Conservation (phyloP, 1,140 invertebrate species). For the Lepidurus apus region DNA sequence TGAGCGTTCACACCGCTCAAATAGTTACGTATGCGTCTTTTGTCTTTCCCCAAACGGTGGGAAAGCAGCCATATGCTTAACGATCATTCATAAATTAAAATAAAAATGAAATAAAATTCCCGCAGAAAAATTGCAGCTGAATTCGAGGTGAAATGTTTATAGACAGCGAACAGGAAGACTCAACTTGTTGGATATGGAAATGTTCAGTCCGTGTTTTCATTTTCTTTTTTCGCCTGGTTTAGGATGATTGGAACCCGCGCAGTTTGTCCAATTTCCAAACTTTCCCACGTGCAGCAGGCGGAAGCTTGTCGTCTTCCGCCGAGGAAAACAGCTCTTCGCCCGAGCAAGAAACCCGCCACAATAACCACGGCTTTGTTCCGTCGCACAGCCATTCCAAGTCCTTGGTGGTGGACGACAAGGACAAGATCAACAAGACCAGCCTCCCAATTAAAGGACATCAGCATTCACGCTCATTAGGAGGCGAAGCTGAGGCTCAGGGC, state of each 20-base stretch:
- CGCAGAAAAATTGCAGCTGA: background rate
- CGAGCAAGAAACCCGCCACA: background rate
- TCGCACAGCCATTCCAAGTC: constrained; percentile 34
- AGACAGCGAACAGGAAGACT: too few relatives aligned
- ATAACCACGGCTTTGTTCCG: constrained; percentile 3
- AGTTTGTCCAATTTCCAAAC: constrained; percentile 45
- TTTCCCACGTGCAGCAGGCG: constrained; percentile 39
- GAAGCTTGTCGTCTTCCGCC: background rate
- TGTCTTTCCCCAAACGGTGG: too few relatives aligned
- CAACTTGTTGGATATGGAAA: too few relatives aligned
- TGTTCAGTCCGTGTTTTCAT: background rate
- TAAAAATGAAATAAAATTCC: background rate
- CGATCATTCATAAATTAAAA: background rate
- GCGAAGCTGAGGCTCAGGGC: background rate
- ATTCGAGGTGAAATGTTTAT: background rate
- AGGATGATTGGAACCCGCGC: constrained; percentile 44
- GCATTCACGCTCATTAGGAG: constrained; percentile 26
- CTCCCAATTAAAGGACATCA: background rate
- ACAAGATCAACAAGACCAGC: background rate
- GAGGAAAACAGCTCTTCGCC: background rate
- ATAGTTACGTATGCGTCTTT: too few relatives aligned
- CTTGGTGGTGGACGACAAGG: constrained; percentile 27
- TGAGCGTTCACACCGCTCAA: too few relatives aligned
- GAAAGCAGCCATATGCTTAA: background rate
- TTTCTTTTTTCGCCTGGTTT: constrained; percentile 31